A percentile compares a stretch with the other conserved stretches of the same genome.
These are phyloP conservation scores for Poecilia latipinna DNA, from an alignment of 2,113 vertebrate species.

Conservation along the genomic window DNA sequence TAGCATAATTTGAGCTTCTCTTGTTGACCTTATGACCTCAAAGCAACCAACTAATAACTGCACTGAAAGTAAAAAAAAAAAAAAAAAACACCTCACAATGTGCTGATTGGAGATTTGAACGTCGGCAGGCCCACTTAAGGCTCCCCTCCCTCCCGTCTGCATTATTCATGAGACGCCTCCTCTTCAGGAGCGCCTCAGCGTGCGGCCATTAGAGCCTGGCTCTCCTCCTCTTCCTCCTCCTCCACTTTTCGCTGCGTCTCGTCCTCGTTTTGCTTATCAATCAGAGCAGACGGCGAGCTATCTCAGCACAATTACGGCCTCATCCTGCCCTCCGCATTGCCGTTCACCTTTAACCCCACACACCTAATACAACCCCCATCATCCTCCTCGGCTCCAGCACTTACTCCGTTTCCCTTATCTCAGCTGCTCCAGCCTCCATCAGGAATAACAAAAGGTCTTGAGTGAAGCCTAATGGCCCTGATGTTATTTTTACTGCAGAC, in stretches of 20 bases:
- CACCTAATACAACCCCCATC: constrained; percentile 1
- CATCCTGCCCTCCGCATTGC: constrained; percentile 8
- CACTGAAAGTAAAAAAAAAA: background rate
- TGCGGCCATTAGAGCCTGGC: constrained; percentile 61
- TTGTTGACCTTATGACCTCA: constrained; percentile 8
- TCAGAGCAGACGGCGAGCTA: constrained; percentile 43
- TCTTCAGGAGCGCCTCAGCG: constrained; percentile 50
- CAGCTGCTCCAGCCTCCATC: constrained; percentile 45
- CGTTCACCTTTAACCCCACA: constrained; percentile 56
- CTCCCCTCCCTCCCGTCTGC: constrained; percentile 41
- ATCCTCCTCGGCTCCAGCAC: background rate
- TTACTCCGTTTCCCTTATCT: constrained; percentile 7
- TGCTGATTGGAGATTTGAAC: constrained; percentile 44
- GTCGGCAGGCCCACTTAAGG: constrained; percentile 37
- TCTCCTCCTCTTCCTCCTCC: background rate
- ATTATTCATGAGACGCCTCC: constrained; percentile 72
- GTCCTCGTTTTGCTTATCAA: constrained; percentile 45
- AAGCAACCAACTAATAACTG: constrained; percentile 21
- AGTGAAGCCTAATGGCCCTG: constrained; percentile 53
- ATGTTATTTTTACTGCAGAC: constrained; percentile 47
- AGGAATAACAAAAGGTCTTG: constrained; percentile 56
- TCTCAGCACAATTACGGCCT: constrained; percentile 49
- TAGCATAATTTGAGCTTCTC: background rate
- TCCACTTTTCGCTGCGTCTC: constrained; percentile 8
- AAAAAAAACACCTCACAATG: constrained; percentile 21